Evolutionary conservation across 2,797 vertebrate genomes (phyloP), one percentile per base, ranked within the genome.

Genomic region (Gymnodraco acuticeps): DNA sequence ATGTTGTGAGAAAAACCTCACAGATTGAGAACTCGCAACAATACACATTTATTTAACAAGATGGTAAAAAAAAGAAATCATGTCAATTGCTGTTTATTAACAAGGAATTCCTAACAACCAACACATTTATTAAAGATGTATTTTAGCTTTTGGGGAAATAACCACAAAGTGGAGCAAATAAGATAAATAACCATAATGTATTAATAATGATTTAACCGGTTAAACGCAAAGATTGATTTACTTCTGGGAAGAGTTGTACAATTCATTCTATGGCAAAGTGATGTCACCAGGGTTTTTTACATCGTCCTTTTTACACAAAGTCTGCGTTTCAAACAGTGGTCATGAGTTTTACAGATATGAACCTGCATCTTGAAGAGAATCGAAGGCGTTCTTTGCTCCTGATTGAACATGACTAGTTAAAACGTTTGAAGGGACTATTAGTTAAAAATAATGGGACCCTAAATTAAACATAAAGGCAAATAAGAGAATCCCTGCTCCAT

Each of bases 401-500:
- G 10, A 48, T 45, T 50, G 17, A 51, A 43, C 19, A 2, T 31
- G 27, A 55, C 10, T n/a, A 65, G 19, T 59, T 64, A 16, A 48
- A 31, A 48, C 9, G 9, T 53, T 53, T 14, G 7, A 47, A 5
- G 9, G 23, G 15, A 54, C 14, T 15, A 48, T 58, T 54, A 60
- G 12, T 53, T 16, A 56, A 65, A 27, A 10, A 65, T 12, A 50
- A 45, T 2, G 2, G 9, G 3, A 33, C 5, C 1, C 31, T 20
- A 66, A 63, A 66, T 62, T 61, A 62, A 62, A 10, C 41, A 61
- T 17, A 9, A 3, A 23, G 46, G 33, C 14, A 27, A 55, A 47
- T 33, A 17, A 31, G 11, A 59, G 53, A 59, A 64, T 59, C 43
- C 17, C 50, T 72, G 20, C 12, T 59, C 14, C 58, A 67, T 43